Conservation (phyloP, 2,888 invertebrate genomes). For the Sphecodes monilicornis region DNA sequence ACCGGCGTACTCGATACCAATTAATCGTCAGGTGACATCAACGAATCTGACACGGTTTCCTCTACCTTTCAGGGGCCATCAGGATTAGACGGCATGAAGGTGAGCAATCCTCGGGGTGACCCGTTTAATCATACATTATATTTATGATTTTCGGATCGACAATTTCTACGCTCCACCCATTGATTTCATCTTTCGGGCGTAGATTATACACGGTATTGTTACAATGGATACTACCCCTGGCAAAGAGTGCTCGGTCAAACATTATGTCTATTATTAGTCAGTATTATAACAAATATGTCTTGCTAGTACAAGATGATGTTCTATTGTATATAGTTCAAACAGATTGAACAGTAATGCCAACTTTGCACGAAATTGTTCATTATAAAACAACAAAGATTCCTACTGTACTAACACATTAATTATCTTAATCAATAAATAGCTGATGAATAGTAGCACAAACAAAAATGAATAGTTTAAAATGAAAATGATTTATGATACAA, state of each 20-base stretch:
- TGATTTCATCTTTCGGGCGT: conserved; percentile 45
- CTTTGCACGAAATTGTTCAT: background rate
- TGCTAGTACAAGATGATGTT: background rate
- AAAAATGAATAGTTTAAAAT: too few species aligned
- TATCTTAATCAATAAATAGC: background rate
- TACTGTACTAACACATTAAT: background rate
- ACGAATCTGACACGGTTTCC: conserved; percentile 85
- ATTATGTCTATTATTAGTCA: too few species aligned
- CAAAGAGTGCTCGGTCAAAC: background rate
- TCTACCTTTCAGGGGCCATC: conserved; percentile 93
- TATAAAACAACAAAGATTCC: background rate
- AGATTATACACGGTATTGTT: conserved; percentile 52
- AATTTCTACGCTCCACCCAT: conserved; percentile 42
- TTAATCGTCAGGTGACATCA: conserved; percentile 65
- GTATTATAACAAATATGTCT: background rate
- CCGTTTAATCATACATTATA: conserved; percentile 67
- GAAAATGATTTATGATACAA: too few species aligned
- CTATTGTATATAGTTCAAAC: background rate
- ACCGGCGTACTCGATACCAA: conserved; percentile 66
- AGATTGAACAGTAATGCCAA: background rate
- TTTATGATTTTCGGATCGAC: conserved; percentile 58
- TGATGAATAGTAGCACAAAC: background rate
- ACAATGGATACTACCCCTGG: background rate
- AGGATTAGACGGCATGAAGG: conserved; percentile 98
- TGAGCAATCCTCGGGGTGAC: conserved; percentile 85